Base-by-base conservation (phyloP, 2,797 vertebrate genomes). In the Gadopsis marmoratus region DNA sequence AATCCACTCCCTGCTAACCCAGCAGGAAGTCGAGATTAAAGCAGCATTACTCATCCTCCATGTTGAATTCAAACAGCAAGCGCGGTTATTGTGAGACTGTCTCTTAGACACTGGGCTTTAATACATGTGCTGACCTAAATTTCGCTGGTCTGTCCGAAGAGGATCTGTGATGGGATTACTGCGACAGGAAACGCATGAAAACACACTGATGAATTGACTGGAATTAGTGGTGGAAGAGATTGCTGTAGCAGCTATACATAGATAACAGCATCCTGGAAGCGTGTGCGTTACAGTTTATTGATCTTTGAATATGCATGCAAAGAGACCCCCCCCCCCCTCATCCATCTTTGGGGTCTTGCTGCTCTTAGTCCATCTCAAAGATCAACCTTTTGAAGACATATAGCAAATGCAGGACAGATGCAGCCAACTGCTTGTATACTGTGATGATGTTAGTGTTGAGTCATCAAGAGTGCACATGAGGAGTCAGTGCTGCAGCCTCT, bases 121-220 rank as follows among this genome's bases (percentile, higher is more conserved):
- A 90, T 84, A 64, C 89, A 26, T 74, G 81, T 47, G 79, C 76
- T 94, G 94, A 94, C 94, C 94, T 91, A 91, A 66, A 91, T 95
- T 83, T 77, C 8, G 0, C 59, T 63, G 35, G 48, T 45, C 61
- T 85, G 60, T 83, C 76, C 71, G 88, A 87, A 91, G 91, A 92
- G 91, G 92, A 91, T 92, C 85, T 90, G 84, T 76, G 85, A 21
- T 74, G 78, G 76, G 93, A 94, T 94, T 94, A 93, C 37, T 48
- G 29, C 21, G 14, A 47, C 60, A 35, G 59, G 60, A 79, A 81
- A 78, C 54, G 7, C 66, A 78, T 54, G 63, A 81, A 87, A 86
- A 76, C 86, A 78, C 77, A 33, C 43, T 35, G 71, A 86, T 81
- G 67, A 80, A 85, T 71, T 68, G 68, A 91, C 86, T 39, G 80